Percentiles rank a stretch among this genome's conserved stretches.
Evolutionary conservation across 1,140 invertebrate species (phyloP).

Genomic region (Scaptomyza montana): DNA sequence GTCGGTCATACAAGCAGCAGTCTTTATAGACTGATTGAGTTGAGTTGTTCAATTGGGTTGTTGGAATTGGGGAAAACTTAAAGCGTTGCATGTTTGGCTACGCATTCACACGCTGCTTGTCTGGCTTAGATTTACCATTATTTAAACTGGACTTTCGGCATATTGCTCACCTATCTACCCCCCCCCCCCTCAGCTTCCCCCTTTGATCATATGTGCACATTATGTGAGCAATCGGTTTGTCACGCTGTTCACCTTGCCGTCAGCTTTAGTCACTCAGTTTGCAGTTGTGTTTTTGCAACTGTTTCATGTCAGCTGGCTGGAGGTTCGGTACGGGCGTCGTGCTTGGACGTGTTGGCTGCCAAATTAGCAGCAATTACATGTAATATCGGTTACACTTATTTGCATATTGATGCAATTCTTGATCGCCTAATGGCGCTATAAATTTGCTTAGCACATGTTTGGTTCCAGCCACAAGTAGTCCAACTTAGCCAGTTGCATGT

Average conservation of each 20-base stretch:
- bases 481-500: conserved; percentile 29
- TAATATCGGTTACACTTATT: conserved; percentile 81
- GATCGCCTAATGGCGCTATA: conserved; percentile 75
- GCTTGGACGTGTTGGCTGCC: conserved; percentile 78
- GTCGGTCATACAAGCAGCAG: neutral
- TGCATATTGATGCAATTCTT: conserved; percentile 80
- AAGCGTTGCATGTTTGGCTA: conserved; percentile 33
- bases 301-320: conserved; percentile 45
- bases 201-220: neutral
- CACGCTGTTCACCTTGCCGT: conserved; percentile 70
- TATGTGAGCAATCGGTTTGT: conserved; percentile 50
- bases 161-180: neutral
- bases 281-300: conserved; percentile 69
- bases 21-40: conserved; percentile 6
- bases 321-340: conserved; percentile 55
- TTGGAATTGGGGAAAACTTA: neutral
- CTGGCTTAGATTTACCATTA: conserved; percentile 68
- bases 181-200: neutral
- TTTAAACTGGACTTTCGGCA: conserved; percentile 46
- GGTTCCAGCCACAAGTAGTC: conserved; percentile 19
- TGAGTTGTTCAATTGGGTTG: neutral
- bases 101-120: conserved; percentile 71
- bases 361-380: conserved; percentile 83
- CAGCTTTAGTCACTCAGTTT: conserved; percentile 77
- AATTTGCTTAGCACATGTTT: conserved; percentile 74